These are phyloP conservation scores for Acropora tenuis DNA, from an alignment of 64 coral and sea anemone genomes.

Conservation along the genomic window DNA sequence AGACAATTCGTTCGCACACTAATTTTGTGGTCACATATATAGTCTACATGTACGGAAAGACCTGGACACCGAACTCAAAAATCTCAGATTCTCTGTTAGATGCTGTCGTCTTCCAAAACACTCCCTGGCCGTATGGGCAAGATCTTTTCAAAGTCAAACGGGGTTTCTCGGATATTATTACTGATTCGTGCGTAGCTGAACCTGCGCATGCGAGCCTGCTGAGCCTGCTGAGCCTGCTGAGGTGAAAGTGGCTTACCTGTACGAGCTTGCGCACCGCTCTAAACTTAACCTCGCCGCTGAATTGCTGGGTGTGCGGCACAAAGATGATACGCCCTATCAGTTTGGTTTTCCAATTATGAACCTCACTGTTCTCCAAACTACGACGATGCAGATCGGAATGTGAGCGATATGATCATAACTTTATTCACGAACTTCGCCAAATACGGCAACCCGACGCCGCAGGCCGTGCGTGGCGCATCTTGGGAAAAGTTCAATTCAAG, in stretches of 20 bases:
- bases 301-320: background rate
- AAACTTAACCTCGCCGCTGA: background rate
- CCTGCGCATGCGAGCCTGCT: conserved; percentile 29
- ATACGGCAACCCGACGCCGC: background rate
- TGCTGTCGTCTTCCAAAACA: background rate
- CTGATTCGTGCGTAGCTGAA: background rate
- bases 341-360: background rate
- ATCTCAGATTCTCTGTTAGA: conserved; percentile 5
- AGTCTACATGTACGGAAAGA: conserved; percentile 24
- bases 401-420: background rate
- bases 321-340: background rate
- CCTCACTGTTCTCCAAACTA: too few relatives aligned
- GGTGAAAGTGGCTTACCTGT: background rate
- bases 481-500: conserved; percentile 52
- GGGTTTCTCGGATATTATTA: background rate
- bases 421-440: background rate
- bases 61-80: background rate
- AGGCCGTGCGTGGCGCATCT: background rate
- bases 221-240: background rate
- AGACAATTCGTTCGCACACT: background rate
- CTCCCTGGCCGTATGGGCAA: conserved; percentile 14
- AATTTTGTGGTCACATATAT: background rate
- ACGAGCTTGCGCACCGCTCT: background rate
- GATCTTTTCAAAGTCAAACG: background rate
- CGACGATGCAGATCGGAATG: background rate